Percentiles rank a stretch among this genome's conserved stretches.
These are phyloP conservation scores for Opisthocomus hoazin DNA, from an alignment of 2,113 vertebrate genomes.

Conservation along the genomic window DNA sequence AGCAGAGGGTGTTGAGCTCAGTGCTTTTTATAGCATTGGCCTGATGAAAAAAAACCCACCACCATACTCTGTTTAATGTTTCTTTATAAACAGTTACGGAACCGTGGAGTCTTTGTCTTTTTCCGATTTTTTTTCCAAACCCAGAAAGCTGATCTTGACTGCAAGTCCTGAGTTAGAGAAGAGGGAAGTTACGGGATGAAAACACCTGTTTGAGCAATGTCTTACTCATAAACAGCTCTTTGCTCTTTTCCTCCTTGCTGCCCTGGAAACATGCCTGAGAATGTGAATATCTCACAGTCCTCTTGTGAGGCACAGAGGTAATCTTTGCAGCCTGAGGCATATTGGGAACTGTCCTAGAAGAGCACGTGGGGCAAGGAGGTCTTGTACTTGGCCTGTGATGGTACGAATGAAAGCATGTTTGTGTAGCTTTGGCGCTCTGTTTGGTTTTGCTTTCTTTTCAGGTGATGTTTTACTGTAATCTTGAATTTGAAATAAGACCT, in stretches of 20 bases:
- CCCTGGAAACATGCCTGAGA: background rate
- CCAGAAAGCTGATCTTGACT: background rate
- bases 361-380: background rate
- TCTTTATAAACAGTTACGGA: background rate
- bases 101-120: background rate
- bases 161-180: background rate
- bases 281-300: background rate
- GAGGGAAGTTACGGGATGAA: background rate
- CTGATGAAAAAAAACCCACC: background rate
- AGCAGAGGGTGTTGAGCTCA: background rate
- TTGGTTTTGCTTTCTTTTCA: background rate
- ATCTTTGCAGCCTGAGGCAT: background rate
- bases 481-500: background rate
- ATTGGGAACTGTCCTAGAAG: background rate
- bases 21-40: background rate
- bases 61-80: background rate
- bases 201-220: background rate
- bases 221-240: background rate
- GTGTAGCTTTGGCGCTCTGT: background rate
- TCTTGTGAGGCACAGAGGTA: background rate
- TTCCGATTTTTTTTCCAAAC: background rate
- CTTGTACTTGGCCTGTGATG: background rate
- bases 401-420: background rate
- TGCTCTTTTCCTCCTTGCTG: background rate
- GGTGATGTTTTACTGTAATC: background rate